These are phyloP conservation scores for Pristiophorus japonicus DNA, from an alignment of 2,113 vertebrate genomes.

Conservation along the genomic window DNA sequence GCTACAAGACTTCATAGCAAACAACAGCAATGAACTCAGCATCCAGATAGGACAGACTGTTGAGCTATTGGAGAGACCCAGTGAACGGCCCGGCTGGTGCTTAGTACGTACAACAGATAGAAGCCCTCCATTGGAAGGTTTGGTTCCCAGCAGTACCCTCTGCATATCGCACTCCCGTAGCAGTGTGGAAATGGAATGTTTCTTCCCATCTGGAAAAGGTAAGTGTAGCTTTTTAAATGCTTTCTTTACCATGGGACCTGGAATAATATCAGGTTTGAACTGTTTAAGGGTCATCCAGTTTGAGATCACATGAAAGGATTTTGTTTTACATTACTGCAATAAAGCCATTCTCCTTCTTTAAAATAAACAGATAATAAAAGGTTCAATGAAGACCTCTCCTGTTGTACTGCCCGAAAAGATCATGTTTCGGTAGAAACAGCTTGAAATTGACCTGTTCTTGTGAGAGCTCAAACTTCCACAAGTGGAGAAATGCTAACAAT, in stretches of 20 bases:
- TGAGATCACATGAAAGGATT: neutral
- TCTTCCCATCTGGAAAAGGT: constrained; percentile 94
- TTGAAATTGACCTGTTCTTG: neutral
- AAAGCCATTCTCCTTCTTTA: neutral
- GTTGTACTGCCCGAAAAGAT: neutral
- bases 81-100: constrained; percentile 87
- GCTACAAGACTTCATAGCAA: constrained; percentile 84
- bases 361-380: neutral
- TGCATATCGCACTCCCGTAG: constrained; percentile 91
- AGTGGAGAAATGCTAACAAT: neutral
- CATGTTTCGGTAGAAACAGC: neutral
- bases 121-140: constrained; percentile 80
- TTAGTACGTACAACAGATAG: constrained; percentile 84
- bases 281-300: neutral
- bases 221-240: constrained; percentile 45
- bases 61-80: constrained; percentile 85
- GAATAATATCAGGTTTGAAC: neutral
- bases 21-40: constrained; percentile 79
- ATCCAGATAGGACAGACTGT: constrained; percentile 91
- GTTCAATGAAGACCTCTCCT: neutral
- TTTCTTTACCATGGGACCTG: neutral
- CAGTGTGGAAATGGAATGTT: constrained; percentile 97
- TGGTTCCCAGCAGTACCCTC: constrained; percentile 84
- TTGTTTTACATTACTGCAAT: neutral
- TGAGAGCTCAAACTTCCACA: neutral